These are phyloP conservation scores for Lingula anatina DNA, from an alignment of 2,888 invertebrate species.

Conservation along the genomic window DNA sequence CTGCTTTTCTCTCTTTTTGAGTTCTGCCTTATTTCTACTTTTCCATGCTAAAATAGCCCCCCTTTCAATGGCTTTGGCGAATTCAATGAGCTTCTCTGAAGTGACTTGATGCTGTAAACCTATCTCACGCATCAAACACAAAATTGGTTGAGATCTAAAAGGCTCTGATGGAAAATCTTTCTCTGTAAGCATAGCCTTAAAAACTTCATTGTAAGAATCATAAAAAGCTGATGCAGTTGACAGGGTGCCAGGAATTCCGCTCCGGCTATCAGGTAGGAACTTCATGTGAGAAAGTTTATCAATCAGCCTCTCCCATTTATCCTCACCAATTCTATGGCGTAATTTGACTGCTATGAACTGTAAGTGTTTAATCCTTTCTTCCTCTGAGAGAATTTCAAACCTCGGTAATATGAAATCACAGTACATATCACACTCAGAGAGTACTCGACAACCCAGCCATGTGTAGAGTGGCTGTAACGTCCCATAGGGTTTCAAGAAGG, in stretches of 20 bases:
- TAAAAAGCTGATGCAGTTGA: conserved; percentile 19
- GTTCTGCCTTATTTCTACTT: neutral
- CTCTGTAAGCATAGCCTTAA: conserved; percentile 17
- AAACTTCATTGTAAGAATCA: conserved; percentile 18
- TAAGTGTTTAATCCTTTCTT: conserved; percentile 6
- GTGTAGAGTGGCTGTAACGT: conserved; percentile 9
- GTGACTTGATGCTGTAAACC: conserved; percentile 13
- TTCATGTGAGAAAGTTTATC: conserved; percentile 12
- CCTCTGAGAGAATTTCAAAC: conserved; percentile 3
- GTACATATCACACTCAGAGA: conserved; percentile 9
- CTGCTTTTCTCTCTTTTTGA: conserved; percentile 4
- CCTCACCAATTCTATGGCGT: neutral
- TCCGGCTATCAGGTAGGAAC: too few relatives aligned
- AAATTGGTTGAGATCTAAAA: conserved; percentile 1
- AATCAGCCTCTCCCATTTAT: conserved; percentile 6
- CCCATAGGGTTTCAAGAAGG: conserved; percentile 6
- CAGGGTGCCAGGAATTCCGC: conserved; percentile 13
- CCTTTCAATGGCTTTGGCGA: conserved; percentile 10
- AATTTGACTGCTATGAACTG: conserved; percentile 5
- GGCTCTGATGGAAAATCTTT: conserved; percentile 17
- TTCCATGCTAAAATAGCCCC: too few relatives aligned
- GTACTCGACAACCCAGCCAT: conserved; percentile 10
- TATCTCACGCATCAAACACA: conserved; percentile 8
- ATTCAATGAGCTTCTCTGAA: conserved; percentile 9
- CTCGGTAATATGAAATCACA: conserved; percentile 9